phyloP scores from a whole-genome alignment of 2,888 invertebrate genomes.

The Tetanocera ferruginea region DNA sequence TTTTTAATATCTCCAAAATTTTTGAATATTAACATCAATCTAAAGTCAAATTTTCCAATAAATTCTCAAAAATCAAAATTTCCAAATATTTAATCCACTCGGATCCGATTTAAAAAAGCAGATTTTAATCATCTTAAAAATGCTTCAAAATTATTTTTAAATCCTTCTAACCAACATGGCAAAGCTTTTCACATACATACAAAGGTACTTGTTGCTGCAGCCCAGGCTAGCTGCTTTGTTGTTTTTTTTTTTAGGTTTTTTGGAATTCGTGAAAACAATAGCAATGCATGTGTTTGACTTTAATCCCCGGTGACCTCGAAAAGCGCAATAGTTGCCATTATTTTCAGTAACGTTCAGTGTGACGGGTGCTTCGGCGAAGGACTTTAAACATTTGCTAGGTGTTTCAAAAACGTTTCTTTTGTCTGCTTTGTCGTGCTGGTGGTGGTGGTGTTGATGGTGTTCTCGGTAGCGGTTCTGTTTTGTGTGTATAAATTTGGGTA shows the following conservation, averaged over 20 bases:
- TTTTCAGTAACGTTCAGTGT: background rate
- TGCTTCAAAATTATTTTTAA: too few species aligned
- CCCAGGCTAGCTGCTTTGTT: conserved; percentile 3
- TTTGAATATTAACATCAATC: too few species aligned
- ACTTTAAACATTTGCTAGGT: background rate
- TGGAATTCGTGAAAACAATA: conserved; percentile 10
- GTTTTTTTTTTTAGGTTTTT: background rate
- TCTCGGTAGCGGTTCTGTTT: background rate
- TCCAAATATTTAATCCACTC: too few species aligned
- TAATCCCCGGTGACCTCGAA: conserved; percentile 4
- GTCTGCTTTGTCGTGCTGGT: background rate
- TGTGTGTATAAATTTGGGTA: too few species aligned
- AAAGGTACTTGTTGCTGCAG: conserved; percentile 10
- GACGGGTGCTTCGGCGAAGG: background rate
- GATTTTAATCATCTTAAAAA: too few species aligned
- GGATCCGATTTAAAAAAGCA: too few species aligned
- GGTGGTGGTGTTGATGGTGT: background rate
- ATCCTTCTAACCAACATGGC: too few species aligned
- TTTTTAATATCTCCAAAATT: too few species aligned
- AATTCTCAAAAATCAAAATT: too few species aligned
- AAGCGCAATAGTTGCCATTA: conserved; percentile 24
- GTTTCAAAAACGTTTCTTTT: background rate
- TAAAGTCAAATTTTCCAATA: too few species aligned
- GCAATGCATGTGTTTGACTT: conserved; percentile 16
- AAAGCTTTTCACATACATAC: too few species aligned